These are phyloP conservation scores for Philypnodon macrostomus DNA, from an alignment of 2,797 vertebrate genomes.

Conservation along the genomic window DNA sequence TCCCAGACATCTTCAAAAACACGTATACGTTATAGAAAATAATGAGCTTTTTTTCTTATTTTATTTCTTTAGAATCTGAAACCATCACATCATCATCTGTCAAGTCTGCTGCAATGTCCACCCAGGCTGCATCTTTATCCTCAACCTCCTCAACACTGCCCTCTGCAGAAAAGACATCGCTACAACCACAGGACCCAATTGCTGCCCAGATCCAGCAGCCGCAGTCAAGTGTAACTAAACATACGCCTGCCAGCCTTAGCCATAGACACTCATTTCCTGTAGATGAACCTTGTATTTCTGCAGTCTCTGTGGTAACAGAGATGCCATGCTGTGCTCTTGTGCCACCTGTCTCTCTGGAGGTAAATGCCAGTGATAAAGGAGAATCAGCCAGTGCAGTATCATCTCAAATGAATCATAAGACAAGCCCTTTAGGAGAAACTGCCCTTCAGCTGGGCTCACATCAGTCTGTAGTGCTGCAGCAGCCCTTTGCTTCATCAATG, in stretches of 20 bases:
- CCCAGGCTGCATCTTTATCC: constrained; percentile 35
- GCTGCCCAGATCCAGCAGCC: constrained; percentile 49
- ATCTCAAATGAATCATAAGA: constrained; percentile 51
- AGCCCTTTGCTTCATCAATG: constrained; percentile 72
- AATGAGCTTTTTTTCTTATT: constrained; percentile 31
- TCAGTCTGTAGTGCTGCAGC: constrained; percentile 78
- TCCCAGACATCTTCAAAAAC: constrained; percentile 25
- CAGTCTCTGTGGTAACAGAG: constrained; percentile 68
- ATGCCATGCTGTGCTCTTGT: constrained; percentile 78
- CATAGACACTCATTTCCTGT: constrained; percentile 50
- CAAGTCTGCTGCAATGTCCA: constrained; percentile 34
- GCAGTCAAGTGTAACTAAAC: constrained; percentile 41
- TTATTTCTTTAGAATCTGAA: constrained; percentile 59
- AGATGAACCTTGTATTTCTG: constrained; percentile 65
- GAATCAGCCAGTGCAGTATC: constrained; percentile 32
- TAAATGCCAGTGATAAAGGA: constrained; percentile 46
- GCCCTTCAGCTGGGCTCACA: constrained; percentile 49
- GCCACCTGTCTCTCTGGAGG: constrained; percentile 73
- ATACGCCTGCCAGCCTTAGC: constrained; percentile 14
- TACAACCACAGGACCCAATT: constrained; percentile 49
- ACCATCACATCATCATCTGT: constrained; percentile 43
- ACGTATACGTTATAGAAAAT: constrained; percentile 22
- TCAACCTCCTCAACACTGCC: constrained; percentile 33
- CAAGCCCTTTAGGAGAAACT: constrained; percentile 61
- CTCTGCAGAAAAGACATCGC: constrained; percentile 30